phyloP scores from a whole-genome alignment of 2,888 invertebrate genomes.

The Beris chalybata region DNA sequence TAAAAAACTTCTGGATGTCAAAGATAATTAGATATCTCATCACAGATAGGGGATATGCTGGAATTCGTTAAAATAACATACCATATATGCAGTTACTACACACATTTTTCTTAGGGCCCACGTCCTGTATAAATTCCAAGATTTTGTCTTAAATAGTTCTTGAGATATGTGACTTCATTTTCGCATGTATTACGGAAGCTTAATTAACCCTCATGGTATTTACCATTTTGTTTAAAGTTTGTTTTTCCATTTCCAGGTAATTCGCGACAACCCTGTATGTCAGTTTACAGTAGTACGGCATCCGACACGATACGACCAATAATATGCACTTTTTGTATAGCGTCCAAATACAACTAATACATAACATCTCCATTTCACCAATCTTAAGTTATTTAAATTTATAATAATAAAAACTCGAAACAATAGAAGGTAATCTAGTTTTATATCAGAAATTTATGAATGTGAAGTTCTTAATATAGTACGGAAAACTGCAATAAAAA shows the following conservation, averaged over 20 bases:
- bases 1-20: too few species aligned
- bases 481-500: constrained; percentile 9
- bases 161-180: too few species aligned
- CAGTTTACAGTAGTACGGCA: constrained; percentile 33
- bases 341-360: constrained; percentile 33
- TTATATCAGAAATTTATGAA: constrained; percentile 2
- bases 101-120: too few species aligned
- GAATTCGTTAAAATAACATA: too few species aligned
- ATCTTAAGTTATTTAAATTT: constrained; percentile 19
- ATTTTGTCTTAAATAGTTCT: too few species aligned
- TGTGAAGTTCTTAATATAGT: constrained; percentile 4
- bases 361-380: not conserved
- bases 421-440: not conserved
- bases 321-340: constrained; percentile 50
- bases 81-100: too few species aligned
- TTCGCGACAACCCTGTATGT: constrained; percentile 45
- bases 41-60: too few species aligned
- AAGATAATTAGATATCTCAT: too few species aligned
- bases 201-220: too few species aligned
- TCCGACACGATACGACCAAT: constrained; percentile 41
- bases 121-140: too few species aligned
- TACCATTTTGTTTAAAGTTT: too few species aligned
- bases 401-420: not conserved
- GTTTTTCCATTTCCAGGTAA: constrained; percentile 41
- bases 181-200: too few species aligned